phyloP scores from a whole-genome alignment of 2,113 vertebrate species.

The Pipra filicauda region DNA sequence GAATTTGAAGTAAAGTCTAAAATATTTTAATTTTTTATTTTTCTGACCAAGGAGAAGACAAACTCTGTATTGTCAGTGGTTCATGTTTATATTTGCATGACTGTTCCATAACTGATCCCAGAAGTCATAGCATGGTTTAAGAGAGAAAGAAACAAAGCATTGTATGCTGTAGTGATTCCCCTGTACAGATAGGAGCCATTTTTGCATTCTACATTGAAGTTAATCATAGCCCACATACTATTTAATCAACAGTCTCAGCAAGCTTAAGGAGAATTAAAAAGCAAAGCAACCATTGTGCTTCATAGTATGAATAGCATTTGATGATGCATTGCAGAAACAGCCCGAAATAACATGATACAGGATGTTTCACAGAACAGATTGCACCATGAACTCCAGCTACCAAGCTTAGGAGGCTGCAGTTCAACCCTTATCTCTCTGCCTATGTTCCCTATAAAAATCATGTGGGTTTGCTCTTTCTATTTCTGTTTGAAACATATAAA shows the following conservation, averaged over 20 bases:
- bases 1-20: not conserved
- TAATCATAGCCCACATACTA: not conserved
- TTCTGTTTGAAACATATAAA: not conserved
- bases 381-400: not conserved
- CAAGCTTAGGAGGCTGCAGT: not conserved
- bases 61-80: not conserved
- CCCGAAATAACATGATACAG: constrained; percentile 39
- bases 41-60: not conserved
- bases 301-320: constrained; percentile 10
- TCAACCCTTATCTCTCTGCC: not conserved
- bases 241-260: not conserved
- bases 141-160: not conserved
- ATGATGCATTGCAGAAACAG: constrained; percentile 35
- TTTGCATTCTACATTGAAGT: not conserved
- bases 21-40: not conserved
- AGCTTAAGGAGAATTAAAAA: not conserved
- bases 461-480: not conserved
- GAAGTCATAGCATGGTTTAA: not conserved
- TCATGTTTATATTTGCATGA: not conserved
- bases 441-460: not conserved
- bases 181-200: not conserved
- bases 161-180: not conserved
- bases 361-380: constrained; percentile 44
- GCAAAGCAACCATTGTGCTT: not conserved
- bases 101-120: not conserved